These are phyloP conservation scores for Clanis bilineata DNA, from an alignment of 2,888 invertebrate species.

Conservation along the genomic window DNA sequence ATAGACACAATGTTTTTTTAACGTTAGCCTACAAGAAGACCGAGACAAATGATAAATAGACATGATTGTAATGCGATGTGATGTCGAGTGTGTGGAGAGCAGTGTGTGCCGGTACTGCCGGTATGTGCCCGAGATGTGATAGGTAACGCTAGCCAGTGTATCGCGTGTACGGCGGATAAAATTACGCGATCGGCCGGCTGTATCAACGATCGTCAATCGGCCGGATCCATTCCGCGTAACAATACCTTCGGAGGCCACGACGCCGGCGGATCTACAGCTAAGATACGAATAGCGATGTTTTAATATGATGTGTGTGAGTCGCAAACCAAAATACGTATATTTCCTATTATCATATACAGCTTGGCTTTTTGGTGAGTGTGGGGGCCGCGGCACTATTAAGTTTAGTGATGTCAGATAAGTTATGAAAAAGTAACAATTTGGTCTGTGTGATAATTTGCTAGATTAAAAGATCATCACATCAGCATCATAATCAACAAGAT, in stretches of 20 bases:
- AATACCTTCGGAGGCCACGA: constrained; percentile 65
- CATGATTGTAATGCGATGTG: constrained; percentile 3
- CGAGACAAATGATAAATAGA: not conserved
- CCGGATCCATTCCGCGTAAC: constrained; percentile 79
- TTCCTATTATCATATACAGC: no score
- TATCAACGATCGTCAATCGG: constrained; percentile 81
- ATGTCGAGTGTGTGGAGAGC: constrained; percentile 3
- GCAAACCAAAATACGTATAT: no score
- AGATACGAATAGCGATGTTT: constrained; percentile 22
- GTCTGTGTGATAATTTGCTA: no score
- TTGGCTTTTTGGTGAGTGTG: no score
- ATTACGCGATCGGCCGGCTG: constrained; percentile 77
- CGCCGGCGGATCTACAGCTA: constrained; percentile 27
- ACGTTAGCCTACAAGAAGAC: not conserved
- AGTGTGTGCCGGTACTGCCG: constrained; percentile 12
- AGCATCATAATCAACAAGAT: no score
- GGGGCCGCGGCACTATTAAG: no score
- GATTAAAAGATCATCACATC: no score
- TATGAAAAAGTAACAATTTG: no score
- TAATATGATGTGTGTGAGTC: not conserved
- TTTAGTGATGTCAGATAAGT: no score
- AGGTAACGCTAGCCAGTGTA: constrained; percentile 77
- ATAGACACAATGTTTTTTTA: not conserved
- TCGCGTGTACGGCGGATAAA: constrained; percentile 73
- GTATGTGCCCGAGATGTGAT: constrained; percentile 44